A percentile compares a stretch with the other conserved stretches of the same genome.
Conservation (phyloP, 64 coral and sea anemone genomes). For the Stichodactyla helianthus region DNA sequence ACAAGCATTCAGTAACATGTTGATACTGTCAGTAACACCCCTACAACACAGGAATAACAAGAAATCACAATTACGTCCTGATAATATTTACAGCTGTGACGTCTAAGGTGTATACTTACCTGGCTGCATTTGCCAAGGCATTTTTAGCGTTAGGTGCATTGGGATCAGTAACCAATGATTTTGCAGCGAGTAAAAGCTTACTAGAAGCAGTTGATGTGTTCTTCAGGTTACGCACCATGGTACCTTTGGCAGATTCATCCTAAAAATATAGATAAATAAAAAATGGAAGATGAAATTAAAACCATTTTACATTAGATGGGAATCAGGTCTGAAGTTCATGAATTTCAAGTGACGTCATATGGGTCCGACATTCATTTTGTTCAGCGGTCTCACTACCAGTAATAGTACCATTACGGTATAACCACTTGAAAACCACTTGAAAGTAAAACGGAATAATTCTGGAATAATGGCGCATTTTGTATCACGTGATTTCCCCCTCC, state of each 20-base stretch:
- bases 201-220: conserved; percentile 97
- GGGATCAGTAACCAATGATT: conserved; percentile 90
- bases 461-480: too few relatives aligned
- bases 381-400: too few relatives aligned
- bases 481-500: too few relatives aligned
- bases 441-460: too few relatives aligned
- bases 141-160: conserved; percentile 99
- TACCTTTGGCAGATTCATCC: conserved; percentile 88
- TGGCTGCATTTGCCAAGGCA: conserved; percentile 79
- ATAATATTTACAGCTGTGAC: too few relatives aligned
- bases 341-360: too few relatives aligned
- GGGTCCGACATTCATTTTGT: too few relatives aligned
- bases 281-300: background rate
- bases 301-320: background rate
- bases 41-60: conserved; percentile 22
- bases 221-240: conserved; percentile 83
- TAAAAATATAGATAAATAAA: conserved; percentile 20
- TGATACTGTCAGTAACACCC: conserved; percentile 98
- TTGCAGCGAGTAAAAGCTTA: conserved; percentile 89
- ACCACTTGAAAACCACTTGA: too few relatives aligned
- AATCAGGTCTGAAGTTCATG: too few relatives aligned
- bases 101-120: conserved; percentile 33
- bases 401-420: too few relatives aligned
- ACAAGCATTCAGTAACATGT: conserved; percentile 88
- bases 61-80: background rate